Base-by-base conservation (phyloP, 1,140 invertebrate genomes). In the Mactra quadrangularis region DNA sequence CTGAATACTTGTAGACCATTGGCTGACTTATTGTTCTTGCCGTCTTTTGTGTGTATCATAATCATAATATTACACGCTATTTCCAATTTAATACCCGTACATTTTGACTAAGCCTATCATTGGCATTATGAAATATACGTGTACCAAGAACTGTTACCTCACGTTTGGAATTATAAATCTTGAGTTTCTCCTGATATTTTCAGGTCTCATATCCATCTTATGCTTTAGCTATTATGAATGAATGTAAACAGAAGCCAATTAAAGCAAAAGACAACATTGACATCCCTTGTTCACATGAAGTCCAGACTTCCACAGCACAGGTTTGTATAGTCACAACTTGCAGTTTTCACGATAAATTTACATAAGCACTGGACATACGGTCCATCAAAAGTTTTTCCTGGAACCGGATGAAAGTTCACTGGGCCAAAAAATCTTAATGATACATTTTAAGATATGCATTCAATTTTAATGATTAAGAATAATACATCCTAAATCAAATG, bases 241-340 rank as follows among this genome's bases (percentile, higher is more conserved):
- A 17, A 6, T 68, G 76, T 31, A 29, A 64, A 35, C 76, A 66
- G 45, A 15, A 27, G 17, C 62, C 62, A 7, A 68, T 68, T 9
- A 79, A 79, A 29, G 47, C 19, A 31, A 79, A 79, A n/a, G 76
- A 79, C 50, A 68, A 55, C 22, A 79, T 79, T 17, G 76, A 79
- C 3, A 68, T 53, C 27, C 45, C 2, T 33, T 52, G 25, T 9
- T 11, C 41, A 41, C 19, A 52, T 3, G 47, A n/a, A 17, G 45
- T 7, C n/a, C 68, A 33, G 25, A 52, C 25, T 6, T 15, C 47
- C n/a, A 52, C 45, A n/a, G 68, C 45, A 50, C 45, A 50, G 47
- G 45, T 52, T 31, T 25, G 62, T 9, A 17, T 19, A n/a, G 25
- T 57, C 27, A 53, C 3, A 53, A 17, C 19, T 22, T 53, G 50